Evolutionary conservation across 2,113 vertebrate species (phyloP).

Genomic region (Dendropsophus ebraccatus): DNA sequence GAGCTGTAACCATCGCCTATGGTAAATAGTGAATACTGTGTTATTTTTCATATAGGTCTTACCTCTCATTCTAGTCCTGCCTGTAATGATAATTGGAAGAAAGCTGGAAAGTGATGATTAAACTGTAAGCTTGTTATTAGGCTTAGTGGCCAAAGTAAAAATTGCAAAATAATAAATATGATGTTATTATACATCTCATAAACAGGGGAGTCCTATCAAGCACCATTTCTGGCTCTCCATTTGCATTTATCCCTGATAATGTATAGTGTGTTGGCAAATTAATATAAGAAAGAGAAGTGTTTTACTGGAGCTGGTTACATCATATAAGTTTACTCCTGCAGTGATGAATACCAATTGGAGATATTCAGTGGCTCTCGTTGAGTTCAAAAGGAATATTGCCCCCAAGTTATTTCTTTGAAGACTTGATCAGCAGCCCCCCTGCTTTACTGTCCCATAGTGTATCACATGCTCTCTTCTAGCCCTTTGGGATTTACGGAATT

Average conservation of each 20-base stretch:
- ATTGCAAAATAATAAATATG: too few relatives aligned
- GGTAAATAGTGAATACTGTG: too few relatives aligned
- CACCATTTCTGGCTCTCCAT: neutral
- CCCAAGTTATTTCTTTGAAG: constrained; percentile 50
- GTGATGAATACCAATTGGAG: constrained; percentile 49
- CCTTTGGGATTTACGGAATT: constrained; percentile 3
- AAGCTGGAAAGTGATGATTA: too few relatives aligned
- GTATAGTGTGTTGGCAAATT: neutral
- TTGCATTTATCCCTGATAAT: neutral
- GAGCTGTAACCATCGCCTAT: too few relatives aligned
- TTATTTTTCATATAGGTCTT: too few relatives aligned
- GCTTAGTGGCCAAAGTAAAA: too few relatives aligned
- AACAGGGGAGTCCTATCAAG: neutral
- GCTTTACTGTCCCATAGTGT: neutral
- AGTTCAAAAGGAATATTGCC: constrained; percentile 48
- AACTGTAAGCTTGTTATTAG: too few relatives aligned
- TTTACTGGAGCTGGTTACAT: constrained; percentile 20
- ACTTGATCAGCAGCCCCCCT: constrained; percentile 31
- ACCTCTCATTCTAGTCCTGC: too few relatives aligned
- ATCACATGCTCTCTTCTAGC: neutral
- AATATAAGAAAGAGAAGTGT: neutral
- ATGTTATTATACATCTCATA: too few relatives aligned
- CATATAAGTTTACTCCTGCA: constrained; percentile 4
- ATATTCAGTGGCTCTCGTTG: constrained; percentile 1
- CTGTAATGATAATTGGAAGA: too few relatives aligned